A percentile compares a stretch with the other conserved stretches of the same genome.
These are phyloP conservation scores for Cecidostiba fungosa DNA, from an alignment of 2,888 invertebrate species.

Conservation along the genomic window DNA sequence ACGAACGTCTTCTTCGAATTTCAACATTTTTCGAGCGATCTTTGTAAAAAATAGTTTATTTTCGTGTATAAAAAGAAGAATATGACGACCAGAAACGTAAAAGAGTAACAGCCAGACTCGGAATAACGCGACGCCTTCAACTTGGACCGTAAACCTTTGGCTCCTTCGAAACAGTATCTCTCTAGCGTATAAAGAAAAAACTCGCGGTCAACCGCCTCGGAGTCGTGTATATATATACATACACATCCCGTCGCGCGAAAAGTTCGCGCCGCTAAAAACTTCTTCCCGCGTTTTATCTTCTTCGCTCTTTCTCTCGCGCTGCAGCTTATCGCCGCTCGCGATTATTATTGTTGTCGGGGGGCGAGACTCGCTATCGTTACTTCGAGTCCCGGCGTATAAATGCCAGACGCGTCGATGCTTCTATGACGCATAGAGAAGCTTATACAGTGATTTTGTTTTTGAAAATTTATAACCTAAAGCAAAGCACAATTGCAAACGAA, in stretches of 20 bases:
- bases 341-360: conserved; percentile 24
- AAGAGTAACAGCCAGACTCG: background rate
- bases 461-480: no score
- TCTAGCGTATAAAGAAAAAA: background rate
- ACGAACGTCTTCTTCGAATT: no score
- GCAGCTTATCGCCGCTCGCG: background rate
- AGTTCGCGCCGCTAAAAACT: conserved; percentile 15
- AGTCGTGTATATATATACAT: conserved; percentile 1
- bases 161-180: background rate
- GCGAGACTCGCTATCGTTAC: background rate
- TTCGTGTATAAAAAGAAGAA: background rate
- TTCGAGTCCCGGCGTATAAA: background rate
- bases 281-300: background rate
- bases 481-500: no score
- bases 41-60: background rate
- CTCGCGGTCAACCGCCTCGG: background rate
- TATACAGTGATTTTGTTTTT: background rate
- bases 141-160: background rate
- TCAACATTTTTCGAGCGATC: no score
- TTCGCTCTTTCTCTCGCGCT: background rate
- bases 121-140: background rate
- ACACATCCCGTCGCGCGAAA: background rate
- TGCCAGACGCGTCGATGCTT: background rate
- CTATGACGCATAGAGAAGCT: background rate
- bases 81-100: background rate